Base-by-base conservation (phyloP, 2,888 invertebrate genomes). In the Hyposoter didymator region DNA sequence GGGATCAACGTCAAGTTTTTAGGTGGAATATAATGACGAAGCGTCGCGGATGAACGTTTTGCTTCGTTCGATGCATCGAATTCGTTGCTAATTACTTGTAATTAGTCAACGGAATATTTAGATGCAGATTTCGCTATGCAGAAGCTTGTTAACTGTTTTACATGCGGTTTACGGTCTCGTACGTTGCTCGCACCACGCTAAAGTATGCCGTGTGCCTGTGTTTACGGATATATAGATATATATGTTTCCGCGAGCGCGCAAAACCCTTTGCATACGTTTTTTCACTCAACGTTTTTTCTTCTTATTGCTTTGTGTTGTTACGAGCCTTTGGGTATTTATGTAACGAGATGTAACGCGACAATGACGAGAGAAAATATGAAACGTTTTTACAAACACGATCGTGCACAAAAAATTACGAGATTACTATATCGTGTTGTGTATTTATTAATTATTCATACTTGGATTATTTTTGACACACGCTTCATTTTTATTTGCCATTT, bases 221-320 rank as follows among this genome's bases (percentile, higher is more conserved):
- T 49, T 49, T 72, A 66, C 39, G 39, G 45, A 32, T 17, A 35
- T 28, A 35, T 28, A 14, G 10, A 47, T n/a, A 32, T 52, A 28
- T 43, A 22, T 70, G 10, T 32, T 19, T 55, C 52, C 6, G 22
- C 6, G 59, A 73, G 39, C 75, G 62, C 47, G 47, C 64, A 67
- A 67, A 78, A 12, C 66, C 55, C 85, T 85, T 82, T 59, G 82
- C 75, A 47, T 69, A 47, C 55, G 55, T 82, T 74, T 45, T 66
- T 67, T 76, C 14, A 19, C 32, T 70, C 47, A 49, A 49, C 8
- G 47, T 64, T 64, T 59, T 66, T 19, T 69, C n/a, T 47, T 69
- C 49, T 39, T 22, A 12, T 72, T 59, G 19, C 32, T 43, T 2
- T 17, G 32, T 19, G 32, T 19, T 35, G 19, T 35, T 47, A 47